These are phyloP conservation scores for Teleopsis dalmanni DNA, from an alignment of 1,140 invertebrate species.

Conservation along the genomic window DNA sequence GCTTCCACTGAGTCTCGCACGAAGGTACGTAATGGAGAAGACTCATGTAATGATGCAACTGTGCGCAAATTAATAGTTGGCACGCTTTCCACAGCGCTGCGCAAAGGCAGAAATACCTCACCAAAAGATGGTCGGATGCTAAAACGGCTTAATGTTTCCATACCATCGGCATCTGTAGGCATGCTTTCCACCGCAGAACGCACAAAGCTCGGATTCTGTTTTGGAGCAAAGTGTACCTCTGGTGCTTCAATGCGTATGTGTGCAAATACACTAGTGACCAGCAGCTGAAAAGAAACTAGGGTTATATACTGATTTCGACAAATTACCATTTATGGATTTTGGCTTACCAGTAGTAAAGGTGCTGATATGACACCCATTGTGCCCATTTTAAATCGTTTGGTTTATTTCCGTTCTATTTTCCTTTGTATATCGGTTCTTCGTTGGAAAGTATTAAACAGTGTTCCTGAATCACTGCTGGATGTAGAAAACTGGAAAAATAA, in stretches of 20 bases:
- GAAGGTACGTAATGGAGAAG: constrained; percentile 24
- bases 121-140: constrained; percentile 26
- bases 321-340: neutral
- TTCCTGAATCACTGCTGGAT: too few species aligned
- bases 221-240: constrained; percentile 22
- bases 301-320: neutral
- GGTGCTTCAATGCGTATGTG: constrained; percentile 35
- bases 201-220: constrained; percentile 35
- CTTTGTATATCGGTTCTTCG: too few species aligned
- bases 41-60: constrained; percentile 15
- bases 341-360: constrained; percentile 25
- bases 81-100: constrained; percentile 53
- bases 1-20: constrained; percentile 58
- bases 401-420: too few species aligned
- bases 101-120: constrained; percentile 46
- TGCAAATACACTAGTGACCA: constrained; percentile 8
- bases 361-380: too few species aligned
- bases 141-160: constrained; percentile 17
- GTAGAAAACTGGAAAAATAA: too few species aligned
- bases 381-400: too few species aligned
- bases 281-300: constrained; percentile 8
- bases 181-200: constrained; percentile 51
- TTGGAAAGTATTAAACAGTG: too few species aligned
- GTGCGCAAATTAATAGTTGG: constrained; percentile 39
- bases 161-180: constrained; percentile 8